Evolutionary conservation across 2,797 vertebrate genomes (phyloP).

Genomic region (Enteromius paludinosus): DNA sequence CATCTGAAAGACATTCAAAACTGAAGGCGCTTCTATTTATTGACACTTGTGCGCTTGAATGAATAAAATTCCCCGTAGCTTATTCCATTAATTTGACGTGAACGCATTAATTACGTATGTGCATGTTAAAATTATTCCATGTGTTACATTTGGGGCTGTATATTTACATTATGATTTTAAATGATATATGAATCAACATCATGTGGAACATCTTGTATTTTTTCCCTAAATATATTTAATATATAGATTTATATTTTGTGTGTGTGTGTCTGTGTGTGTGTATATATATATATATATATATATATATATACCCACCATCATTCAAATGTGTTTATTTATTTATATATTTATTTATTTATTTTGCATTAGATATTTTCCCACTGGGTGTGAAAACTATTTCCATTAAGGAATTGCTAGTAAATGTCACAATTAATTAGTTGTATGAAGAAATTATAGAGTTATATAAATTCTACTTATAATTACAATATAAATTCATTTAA

Average conservation of each 20-base stretch:
- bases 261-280: too few relatives aligned
- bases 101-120: neutral
- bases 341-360: neutral
- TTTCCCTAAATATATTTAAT: neutral
- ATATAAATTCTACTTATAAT: neutral
- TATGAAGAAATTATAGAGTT: neutral
- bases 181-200: neutral
- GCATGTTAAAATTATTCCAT: neutral
- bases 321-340: too few relatives aligned
- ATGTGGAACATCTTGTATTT: neutral
- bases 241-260: neutral
- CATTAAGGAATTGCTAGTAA: neutral
- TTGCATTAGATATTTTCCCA: neutral
- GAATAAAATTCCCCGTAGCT: neutral
- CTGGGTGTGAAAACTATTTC: neutral
- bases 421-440: neutral
- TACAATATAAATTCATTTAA: neutral
- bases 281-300: too few relatives aligned
- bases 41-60: neutral
- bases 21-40: neutral
- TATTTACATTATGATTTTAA: neutral
- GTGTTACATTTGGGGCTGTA: neutral
- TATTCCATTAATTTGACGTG: neutral
- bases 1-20: slow-evolving; percentile 2
- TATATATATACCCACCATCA: too few relatives aligned